Percentiles rank a stretch among this genome's conserved stretches.
Evolutionary conservation across 2,888 invertebrate species (phyloP).

Genomic region (Heterodera filipjevi): DNA sequence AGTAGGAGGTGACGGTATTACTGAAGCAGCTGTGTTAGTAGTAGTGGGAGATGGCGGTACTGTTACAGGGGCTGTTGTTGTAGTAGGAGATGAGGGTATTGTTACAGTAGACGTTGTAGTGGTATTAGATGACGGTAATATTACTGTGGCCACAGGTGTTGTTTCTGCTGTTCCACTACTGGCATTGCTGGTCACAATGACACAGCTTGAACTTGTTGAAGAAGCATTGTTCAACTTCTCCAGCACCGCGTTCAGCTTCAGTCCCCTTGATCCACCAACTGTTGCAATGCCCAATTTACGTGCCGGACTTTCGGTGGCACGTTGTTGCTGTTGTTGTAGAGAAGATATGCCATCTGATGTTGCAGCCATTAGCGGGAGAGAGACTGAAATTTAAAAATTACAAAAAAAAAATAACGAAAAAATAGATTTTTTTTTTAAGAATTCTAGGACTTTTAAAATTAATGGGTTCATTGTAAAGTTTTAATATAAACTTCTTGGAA

Average conservation of each 20-base stretch:
- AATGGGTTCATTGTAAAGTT: too few species aligned
- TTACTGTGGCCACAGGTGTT: neutral
- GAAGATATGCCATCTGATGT: neutral
- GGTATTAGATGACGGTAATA: too few species aligned
- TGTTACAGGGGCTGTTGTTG: neutral
- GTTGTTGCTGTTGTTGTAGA: neutral
- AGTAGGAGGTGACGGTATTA: too few species aligned
- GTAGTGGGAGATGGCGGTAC: too few species aligned
- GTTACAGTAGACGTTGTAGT: too few species aligned
- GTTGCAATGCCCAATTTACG: neutral
- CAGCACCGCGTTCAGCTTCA: conserved; percentile 14
- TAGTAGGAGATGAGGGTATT: too few species aligned
- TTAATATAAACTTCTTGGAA: too few species aligned
- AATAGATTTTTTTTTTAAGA: neutral
- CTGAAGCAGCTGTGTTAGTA: neutral
- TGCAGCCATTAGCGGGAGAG: neutral
- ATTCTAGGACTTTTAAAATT: too few species aligned
- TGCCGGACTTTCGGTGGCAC: conserved; percentile 9
- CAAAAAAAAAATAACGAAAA: too few species aligned
- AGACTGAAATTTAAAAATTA: neutral
- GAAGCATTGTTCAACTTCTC: neutral
- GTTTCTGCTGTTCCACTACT: neutral
- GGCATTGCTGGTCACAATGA: neutral
- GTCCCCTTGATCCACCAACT: neutral
- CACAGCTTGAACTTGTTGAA: neutral